A percentile compares a stretch with the other conserved stretches of the same genome.
These are phyloP conservation scores for Orientallactaga sibirica DNA, from an alignment of 2,797 vertebrate genomes.

Conservation along the genomic window DNA sequence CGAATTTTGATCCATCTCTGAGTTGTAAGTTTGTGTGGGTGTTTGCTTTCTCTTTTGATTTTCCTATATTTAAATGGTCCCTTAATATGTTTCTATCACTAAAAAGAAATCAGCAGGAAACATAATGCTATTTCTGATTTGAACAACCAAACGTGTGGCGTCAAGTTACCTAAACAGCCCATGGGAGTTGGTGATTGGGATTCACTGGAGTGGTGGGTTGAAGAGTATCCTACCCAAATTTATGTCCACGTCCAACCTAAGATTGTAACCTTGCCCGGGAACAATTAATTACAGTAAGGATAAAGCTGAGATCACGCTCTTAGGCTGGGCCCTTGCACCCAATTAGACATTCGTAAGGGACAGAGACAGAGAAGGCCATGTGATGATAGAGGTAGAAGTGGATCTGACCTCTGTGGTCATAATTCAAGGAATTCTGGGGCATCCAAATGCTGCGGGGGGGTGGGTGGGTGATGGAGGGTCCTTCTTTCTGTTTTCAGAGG, in stretches of 20 bases:
- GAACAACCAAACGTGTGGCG: not conserved
- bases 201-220: not conserved
- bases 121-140: not conserved
- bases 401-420: fast-evolving
- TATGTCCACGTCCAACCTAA: fast-evolving
- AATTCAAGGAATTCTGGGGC: fast-evolving
- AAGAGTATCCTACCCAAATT: not conserved
- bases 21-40: conserved; percentile 59
- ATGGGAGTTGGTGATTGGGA: fast-evolving
- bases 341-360: not conserved
- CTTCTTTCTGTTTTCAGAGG: too few relatives aligned
- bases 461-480: not conserved
- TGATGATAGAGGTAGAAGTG: not conserved
- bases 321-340: not conserved
- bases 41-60: conserved; percentile 67
- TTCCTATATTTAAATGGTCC: conserved; percentile 62
- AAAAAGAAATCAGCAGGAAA: conserved; percentile 48
- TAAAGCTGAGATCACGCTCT: too few relatives aligned
- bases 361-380: not conserved
- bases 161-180: too few relatives aligned
- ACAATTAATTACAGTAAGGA: too few relatives aligned
- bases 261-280: not conserved
- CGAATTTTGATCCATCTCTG: conserved; percentile 43
- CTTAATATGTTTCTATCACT: conserved; percentile 43
- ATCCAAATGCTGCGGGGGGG: not conserved